Evolutionary conservation across 2,888 invertebrate genomes (phyloP).

Genomic region (Chrysotoxum bicinctum): DNA sequence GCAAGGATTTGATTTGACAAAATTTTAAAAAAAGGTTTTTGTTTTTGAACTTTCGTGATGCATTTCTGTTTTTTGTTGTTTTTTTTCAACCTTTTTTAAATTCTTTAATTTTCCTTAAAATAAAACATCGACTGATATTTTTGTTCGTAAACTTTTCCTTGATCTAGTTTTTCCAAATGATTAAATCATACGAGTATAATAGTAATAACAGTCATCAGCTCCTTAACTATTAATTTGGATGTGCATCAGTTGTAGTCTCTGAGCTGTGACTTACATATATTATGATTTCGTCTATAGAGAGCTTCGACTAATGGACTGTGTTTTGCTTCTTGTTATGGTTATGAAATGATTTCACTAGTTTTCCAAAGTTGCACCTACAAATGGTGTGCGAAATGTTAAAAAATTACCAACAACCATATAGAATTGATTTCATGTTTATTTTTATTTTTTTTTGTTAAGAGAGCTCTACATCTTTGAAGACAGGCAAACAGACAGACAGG

Average conservation of each 20-base stretch:
- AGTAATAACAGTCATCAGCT: not conserved
- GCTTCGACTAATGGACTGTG: constrained; percentile 10
- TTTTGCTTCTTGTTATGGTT: constrained; percentile 45
- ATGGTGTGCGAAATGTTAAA: constrained; percentile 23
- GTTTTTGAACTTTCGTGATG: too few relatives aligned
- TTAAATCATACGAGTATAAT: not conserved
- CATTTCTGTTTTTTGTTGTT: too few relatives aligned
- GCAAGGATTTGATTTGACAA: too few relatives aligned
- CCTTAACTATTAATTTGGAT: constrained; percentile 31
- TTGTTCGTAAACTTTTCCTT: not conserved
- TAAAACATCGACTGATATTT: too few relatives aligned
- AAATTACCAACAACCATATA: constrained; percentile 5
- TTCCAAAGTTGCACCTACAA: constrained; percentile 37
- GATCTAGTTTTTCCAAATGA: not conserved
- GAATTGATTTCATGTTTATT: constrained; percentile 23
- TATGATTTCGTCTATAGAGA: constrained; percentile 28
- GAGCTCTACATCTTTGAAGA: constrained; percentile 21
- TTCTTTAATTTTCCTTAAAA: too few relatives aligned
- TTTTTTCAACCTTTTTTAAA: too few relatives aligned
- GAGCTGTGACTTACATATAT: constrained; percentile 21
- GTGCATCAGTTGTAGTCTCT: constrained; percentile 43
- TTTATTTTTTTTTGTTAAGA: not conserved
- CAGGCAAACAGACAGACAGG: constrained; percentile 13
- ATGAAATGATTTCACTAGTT: constrained; percentile 64
- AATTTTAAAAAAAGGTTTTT: too few relatives aligned